phyloP scores from a whole-genome alignment of 2,797 vertebrate species.

The Eurystomus glaucurus region DNA sequence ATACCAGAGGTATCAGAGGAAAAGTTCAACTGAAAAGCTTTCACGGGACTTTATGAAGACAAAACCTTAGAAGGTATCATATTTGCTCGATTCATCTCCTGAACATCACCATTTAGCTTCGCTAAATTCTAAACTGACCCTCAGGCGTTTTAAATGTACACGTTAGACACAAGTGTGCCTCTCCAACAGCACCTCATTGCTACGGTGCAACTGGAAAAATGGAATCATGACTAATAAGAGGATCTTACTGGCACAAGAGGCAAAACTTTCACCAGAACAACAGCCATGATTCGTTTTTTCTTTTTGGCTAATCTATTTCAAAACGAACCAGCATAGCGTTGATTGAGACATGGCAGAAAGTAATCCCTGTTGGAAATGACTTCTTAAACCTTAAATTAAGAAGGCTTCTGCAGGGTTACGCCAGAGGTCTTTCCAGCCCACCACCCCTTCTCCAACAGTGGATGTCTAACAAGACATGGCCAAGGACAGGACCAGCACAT shows the following conservation, averaged over 20 bases:
- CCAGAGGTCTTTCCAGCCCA: background rate
- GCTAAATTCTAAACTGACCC: background rate
- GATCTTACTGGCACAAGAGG: background rate
- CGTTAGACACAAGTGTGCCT: background rate
- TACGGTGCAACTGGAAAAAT: background rate
- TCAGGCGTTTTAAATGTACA: background rate
- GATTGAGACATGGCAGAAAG: background rate
- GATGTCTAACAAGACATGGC: background rate
- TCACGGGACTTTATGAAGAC: conserved; percentile 41
- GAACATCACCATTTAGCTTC: background rate
- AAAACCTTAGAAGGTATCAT: background rate
- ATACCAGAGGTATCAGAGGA: conserved; percentile 9
- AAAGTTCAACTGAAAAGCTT: conserved; percentile 63
- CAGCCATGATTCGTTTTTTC: background rate
- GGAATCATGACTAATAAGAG: background rate
- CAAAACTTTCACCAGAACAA: conserved; percentile 26
- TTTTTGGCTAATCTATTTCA: background rate
- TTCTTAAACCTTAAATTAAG: background rate
- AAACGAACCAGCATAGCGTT: background rate
- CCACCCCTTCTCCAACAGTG: background rate
- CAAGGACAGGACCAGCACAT: background rate
- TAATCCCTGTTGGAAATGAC: background rate
- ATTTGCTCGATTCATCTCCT: background rate
- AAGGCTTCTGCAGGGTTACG: background rate
- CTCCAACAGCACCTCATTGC: background rate